phyloP scores from a whole-genome alignment of 2,797 vertebrate species.

The Poecilia picta region DNA sequence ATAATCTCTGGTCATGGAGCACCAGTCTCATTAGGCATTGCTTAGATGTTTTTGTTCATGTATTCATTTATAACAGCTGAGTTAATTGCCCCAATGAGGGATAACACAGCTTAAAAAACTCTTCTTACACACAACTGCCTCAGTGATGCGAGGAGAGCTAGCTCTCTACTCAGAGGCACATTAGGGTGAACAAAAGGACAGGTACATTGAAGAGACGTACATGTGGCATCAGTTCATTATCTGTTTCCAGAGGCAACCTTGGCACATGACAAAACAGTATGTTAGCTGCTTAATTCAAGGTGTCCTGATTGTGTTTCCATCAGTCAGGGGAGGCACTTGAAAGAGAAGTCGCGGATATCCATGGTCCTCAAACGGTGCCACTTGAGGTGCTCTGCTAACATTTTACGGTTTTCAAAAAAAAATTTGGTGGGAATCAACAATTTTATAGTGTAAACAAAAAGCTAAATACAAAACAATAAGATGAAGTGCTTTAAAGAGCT shows the following conservation, averaged over 20 bases:
- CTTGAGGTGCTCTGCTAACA: not conserved
- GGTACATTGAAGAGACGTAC: not conserved
- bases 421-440: not conserved
- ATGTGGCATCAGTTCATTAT: not conserved
- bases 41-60: conserved; percentile 2
- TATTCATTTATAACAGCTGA: conserved; percentile 19
- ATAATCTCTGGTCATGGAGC: not conserved
- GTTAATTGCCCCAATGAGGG: conserved; percentile 43
- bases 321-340: not conserved
- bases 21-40: conserved; percentile 1
- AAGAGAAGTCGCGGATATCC: not conserved
- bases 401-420: not conserved
- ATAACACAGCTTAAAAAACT: conserved; percentile 18
- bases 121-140: conserved; percentile 29
- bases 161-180: conserved; percentile 2
- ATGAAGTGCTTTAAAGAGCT: not conserved
- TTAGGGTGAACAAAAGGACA: conserved; percentile 40
- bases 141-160: conserved; percentile 35
- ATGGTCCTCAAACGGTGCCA: not conserved
- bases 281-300: not conserved
- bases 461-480: not conserved
- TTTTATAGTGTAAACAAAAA: not conserved
- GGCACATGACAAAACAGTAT: conserved; percentile 1
- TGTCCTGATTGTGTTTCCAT: conserved; percentile 1
- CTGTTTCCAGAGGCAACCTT: conserved; percentile 15